Base-by-base conservation (phyloP, 2,113 vertebrate genomes). In the Gavia stellata region DNA sequence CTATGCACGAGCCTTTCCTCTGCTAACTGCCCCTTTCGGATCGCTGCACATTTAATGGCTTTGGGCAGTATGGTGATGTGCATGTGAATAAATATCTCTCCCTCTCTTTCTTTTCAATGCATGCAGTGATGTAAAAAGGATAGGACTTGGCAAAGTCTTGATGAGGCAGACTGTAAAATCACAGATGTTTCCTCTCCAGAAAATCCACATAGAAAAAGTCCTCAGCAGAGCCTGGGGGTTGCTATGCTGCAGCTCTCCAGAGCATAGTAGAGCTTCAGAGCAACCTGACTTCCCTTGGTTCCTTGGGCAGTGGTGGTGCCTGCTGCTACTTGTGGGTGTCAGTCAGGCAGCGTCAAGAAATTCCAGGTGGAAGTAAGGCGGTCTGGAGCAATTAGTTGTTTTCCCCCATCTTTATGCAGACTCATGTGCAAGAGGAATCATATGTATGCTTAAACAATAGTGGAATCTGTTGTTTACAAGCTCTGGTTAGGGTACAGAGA, bases 1-100 rank as follows among this genome's bases (percentile, higher is more conserved):
- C 86, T 92, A 13, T 96, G 96, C 97, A 96, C 1, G 81, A 96
- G 59, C 53, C 79, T 87, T 92, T 90, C 77, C 91, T 85, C 75
- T 36, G 8, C 67, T 94, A 59, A 70, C 73, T 74, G 77, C 7
- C 66, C 52, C 50, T 71, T 53, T 88, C 74, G 44, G 52, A 82
- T 79, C 63, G 86, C 62, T 94, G 75, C 36, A 72, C 44, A 17
- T 89, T 83, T 93, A 92, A 92, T 88, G 56, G 89, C 96, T 97
- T 96, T 95, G 95, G 78, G 78, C 58, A 88, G 59, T 85, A 81
- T 67, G 70, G 33, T 92, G 65, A 80, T 67, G 55, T 94, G 97
- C 96, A 97, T 97, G 97, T 90, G 72, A 92, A 94, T 92, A 96
- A 91, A 84, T 6, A 16, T 81, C 5, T 73, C 53, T 74, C 31